Evolutionary conservation across 2,113 vertebrate genomes (phyloP), one percentile per base, ranked within the genome.

Genomic region (Illadopsis cleaveri): DNA sequence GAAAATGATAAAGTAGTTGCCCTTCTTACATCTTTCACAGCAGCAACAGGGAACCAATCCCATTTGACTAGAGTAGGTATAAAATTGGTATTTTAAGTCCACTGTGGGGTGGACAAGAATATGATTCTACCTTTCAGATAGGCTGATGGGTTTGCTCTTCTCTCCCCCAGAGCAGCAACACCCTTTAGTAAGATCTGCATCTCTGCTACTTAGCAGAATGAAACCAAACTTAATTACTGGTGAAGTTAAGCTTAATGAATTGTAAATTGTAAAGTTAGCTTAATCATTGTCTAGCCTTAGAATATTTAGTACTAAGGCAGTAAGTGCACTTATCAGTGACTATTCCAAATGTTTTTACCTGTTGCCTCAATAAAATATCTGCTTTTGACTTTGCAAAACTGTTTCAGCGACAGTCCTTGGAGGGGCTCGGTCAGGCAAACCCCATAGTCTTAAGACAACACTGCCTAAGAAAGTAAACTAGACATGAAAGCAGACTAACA

Each of bases 71-170:
- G 11, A 65, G 44, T 11, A 79, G 17, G 23, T 66, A 73, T 17
- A 42, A 83, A 77, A 44, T 3, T n/a, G 33, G 42, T 23, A 84
- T 44, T 45, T 45, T 38, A 64, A 57, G 18, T 65, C 25, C 17
- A 40, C 3, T 1, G 0, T 5, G 11, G 38, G 16, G 6, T 7
- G 12, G 16, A 51, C 38, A 62, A 70, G 42, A 44, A 37, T 25
- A 62, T 9, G 20, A 57, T 38, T 50, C n/a, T 25, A 51, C 33
- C 5, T 51, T 42, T 64, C 30, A 71, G 42, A 61, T 0, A 44
- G 66, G 28, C 9, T 65, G 20, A 31, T 51, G 28, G 17, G 28
- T 62, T 50, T 58, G 28, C 28, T 71, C 24, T 20, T 40, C 14
- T 50, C 28, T 58, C 24, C 28, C n/a, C 44, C 20, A 65, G 50